Conservation (phyloP, 1,140 invertebrate species). For the Drosophila auraria region DNA sequence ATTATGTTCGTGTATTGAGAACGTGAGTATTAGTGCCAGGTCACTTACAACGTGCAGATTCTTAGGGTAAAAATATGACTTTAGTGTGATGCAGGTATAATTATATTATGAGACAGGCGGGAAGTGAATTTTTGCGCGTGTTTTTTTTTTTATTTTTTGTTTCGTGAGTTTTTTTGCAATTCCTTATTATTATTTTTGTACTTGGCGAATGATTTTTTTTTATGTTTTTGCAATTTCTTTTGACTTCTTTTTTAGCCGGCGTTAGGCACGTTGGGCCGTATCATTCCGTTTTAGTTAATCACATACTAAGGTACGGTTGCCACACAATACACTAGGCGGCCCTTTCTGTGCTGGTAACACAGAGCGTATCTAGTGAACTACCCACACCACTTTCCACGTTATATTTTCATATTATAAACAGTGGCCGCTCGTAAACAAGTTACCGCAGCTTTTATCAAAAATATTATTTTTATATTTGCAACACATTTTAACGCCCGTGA, state of each 20-base stretch:
- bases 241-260: constrained; percentile 1
- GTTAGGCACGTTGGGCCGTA: constrained; percentile 11
- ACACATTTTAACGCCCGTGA: no score
- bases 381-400: background rate
- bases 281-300: background rate
- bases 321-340: constrained; percentile 12
- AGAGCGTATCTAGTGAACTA: constrained; percentile 13
- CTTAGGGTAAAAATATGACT: background rate
- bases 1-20: no score
- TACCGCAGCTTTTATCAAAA: constrained; percentile 2
- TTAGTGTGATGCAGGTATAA: background rate
- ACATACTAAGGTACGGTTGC: constrained; percentile 25
- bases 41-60: constrained; percentile 2
- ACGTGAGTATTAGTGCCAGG: background rate
- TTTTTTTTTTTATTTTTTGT: background rate
- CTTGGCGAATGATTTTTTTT: no score
- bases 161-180: background rate
- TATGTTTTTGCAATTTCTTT: no score
- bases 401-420: no score
- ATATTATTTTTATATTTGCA: background rate
- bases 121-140: background rate
- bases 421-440: background rate
- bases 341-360: background rate
- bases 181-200: no score
- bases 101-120: background rate